Base-by-base conservation (phyloP, 2,888 invertebrate species). In the Mechanitis mazaeus region DNA sequence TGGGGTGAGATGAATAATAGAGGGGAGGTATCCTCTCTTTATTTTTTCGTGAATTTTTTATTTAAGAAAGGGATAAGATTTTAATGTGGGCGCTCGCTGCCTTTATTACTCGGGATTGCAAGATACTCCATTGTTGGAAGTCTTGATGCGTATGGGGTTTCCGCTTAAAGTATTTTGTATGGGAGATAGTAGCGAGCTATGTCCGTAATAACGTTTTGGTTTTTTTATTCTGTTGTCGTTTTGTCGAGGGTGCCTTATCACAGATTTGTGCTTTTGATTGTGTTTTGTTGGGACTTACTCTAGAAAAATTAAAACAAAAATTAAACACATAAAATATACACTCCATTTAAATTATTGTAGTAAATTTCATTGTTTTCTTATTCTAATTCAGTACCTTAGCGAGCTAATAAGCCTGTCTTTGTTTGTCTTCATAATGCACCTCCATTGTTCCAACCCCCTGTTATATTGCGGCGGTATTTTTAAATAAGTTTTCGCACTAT, bases 1-100 rank as follows among this genome's bases (percentile, higher is more conserved):
- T 72, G 77, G 80, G 80, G 75, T 75, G 70, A 79, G 76, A 80
- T 81, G 86, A 83, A 89, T 87, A 87, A 88, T 86, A 83, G 83
- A 85, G 83, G 86, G 86, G 83, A 81, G 82, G 84, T 82, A 84
- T 84, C 81, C 80, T 78, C 80, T 85, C 83, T 83, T 85, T 66
- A 85, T 87, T 87, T 90, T 89, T 89, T 89, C 87, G 88, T 88
- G 90, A 89, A 85, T 89, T 88, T 89, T 90, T 88, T 89, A 89
- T 90, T 89, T 89, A 90, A 89, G 89, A 89, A 89, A 89, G 85
- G 89, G 89, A 90, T 90, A 90, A 89, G 89, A 89, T 88, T 90
- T 90, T 90, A 89, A 89, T 90, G 89, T 89, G 86, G 86, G 83
- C 80, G 83, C 85, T 82, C 78, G 77, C 72, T 70, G 81, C 83